A percentile compares a stretch with the other conserved stretches of the same genome.
Conservation (phyloP, 37 sponge, comb jelly and placozoan species). For the Hormiphora californensis region DNA sequence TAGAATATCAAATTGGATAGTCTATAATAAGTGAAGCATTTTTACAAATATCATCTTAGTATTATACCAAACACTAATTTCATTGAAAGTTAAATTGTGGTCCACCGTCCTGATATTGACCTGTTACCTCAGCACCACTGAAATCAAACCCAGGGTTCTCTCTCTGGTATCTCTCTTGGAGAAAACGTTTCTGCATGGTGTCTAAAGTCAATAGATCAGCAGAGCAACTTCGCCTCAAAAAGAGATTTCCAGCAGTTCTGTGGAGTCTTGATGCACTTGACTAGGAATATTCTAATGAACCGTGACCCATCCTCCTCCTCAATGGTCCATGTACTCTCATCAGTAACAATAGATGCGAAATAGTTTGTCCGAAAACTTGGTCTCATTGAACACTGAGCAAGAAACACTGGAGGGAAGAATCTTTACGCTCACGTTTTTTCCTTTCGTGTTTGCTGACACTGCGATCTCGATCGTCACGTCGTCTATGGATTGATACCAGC, state of each 20-base stretch:
- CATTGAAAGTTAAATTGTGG: background rate
- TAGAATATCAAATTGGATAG: too few relatives aligned
- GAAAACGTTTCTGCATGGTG: conserved; percentile 16
- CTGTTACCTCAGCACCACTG: conserved; percentile 12
- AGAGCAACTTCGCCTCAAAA: background rate
- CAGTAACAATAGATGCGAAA: conserved; percentile 24
- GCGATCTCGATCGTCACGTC: conserved; percentile 4
- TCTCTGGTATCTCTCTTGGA: conserved; percentile 28
- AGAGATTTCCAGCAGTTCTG: conserved; percentile 26
- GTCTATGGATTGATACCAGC: conserved; percentile 34
- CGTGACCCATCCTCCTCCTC: conserved; percentile 14
- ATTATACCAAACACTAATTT: too few relatives aligned
- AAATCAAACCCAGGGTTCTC: conserved; percentile 53
- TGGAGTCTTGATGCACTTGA: conserved; percentile 18
- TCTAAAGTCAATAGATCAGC: conserved; percentile 25
- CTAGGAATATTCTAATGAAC: conserved; percentile 6
- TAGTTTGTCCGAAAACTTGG: background rate
- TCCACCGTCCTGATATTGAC: conserved; percentile 32
- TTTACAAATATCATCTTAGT: too few relatives aligned
- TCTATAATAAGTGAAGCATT: too few relatives aligned
- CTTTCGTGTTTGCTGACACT: background rate
- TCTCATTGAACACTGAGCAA: background rate
- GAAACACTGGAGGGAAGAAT: background rate
- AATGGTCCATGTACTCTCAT: conserved; percentile 47
- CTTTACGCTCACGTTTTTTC: background rate